Evolutionary conservation across 2,113 vertebrate genomes (phyloP).

Genomic region (Podarcis cretensis): DNA sequence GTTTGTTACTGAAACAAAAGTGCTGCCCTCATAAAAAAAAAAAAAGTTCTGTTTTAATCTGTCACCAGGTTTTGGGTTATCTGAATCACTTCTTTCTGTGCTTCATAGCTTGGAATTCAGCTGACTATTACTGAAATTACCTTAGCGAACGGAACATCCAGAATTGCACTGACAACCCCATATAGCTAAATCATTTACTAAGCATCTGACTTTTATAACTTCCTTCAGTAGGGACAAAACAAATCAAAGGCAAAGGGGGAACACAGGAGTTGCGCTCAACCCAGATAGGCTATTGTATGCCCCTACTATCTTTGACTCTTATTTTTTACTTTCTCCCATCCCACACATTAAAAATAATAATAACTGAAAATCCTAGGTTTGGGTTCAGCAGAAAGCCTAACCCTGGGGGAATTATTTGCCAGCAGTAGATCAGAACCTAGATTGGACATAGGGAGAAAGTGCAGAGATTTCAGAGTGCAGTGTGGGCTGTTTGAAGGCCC

Average conservation of each 20-base stretch:
- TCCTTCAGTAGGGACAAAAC: neutral
- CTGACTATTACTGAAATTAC: neutral
- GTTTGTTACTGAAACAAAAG: neutral
- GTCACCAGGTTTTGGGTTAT: neutral
- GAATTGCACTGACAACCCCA: neutral
- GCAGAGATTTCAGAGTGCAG: no score
- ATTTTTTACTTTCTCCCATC: neutral
- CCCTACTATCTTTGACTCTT: neutral
- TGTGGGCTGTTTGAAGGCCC: no score
- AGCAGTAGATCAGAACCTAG: no score
- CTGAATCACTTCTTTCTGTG: neutral
- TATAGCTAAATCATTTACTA: neutral
- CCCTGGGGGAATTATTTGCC: neutral
- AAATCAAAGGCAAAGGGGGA: neutral
- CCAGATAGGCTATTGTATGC: neutral
- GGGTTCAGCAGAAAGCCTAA: neutral
- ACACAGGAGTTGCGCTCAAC: neutral
- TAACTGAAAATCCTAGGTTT: neutral
- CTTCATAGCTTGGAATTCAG: neutral
- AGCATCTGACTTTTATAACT: neutral
- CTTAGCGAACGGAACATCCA: neutral
- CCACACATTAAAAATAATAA: neutral
- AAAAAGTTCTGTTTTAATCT: neutral
- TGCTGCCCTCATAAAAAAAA: neutral
- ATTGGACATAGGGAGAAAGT: no score